These are phyloP conservation scores for Rugalucina vietnamica DNA, from an alignment of 2,888 invertebrate genomes.

Conservation along the genomic window DNA sequence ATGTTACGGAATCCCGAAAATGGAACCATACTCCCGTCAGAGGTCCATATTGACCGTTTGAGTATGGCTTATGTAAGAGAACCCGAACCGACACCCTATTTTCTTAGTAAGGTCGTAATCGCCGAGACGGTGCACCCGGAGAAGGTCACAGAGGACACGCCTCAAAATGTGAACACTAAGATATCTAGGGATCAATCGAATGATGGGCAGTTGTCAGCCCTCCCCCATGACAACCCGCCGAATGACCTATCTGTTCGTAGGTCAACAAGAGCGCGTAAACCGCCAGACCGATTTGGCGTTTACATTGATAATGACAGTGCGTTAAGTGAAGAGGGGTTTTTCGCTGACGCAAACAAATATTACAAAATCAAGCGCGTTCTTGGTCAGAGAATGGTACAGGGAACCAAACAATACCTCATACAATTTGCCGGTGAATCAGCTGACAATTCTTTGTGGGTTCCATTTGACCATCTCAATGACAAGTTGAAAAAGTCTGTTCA, in stretches of 20 bases:
- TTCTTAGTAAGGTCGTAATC: not conserved
- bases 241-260: not conserved
- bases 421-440: slow-evolving; percentile 18
- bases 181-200: not conserved
- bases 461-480: not conserved
- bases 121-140: not conserved
- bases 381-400: not conserved
- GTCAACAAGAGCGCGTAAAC: not conserved
- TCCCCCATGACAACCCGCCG: not conserved
- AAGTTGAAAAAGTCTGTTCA: no score
- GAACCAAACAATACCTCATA: not conserved
- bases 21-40: not conserved
- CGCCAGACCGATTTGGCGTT: not conserved
- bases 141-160: not conserved
- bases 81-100: not conserved
- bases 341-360: no score
- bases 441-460: not conserved
- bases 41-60: not conserved
- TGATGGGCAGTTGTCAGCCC: slow-evolving; percentile 3
- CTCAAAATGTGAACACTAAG: not conserved
- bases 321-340: not conserved
- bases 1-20: slow-evolving; percentile 24
- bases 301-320: not conserved
- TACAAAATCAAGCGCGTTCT: not conserved
- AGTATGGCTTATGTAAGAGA: not conserved